Evolutionary conservation across 2,113 vertebrate genomes (phyloP), one percentile per base, ranked within the genome.

Genomic region (Brienomyrus longianalis): DNA sequence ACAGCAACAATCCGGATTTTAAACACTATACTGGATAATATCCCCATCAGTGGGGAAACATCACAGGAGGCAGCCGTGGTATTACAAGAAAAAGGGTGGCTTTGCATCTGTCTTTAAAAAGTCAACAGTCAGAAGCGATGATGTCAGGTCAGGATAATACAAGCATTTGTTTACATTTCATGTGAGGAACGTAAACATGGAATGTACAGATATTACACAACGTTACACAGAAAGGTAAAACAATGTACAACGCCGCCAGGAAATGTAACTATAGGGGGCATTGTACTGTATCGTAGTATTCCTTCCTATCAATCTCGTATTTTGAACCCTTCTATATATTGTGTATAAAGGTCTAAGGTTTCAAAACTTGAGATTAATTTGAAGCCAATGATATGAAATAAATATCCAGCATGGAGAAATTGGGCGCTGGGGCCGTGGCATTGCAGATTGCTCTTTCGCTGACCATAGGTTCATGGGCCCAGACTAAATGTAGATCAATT

Each of bases 401-500:
- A 52, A 11, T 43, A 35, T n/a, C 66, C 19, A 56, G 6, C 45
- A 83, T 8, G 27, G 13, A 54, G 48, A 10, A 39, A 23, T 8
- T 45, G 51, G 23, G 10, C 66, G 19, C 9, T 74, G 23, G 11
- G 54, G 74, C 70, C 23, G 3, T 39, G 10, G 80, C 13, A 23
- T 54, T 89, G 11, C 80, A 48, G 27, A 47, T 84, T 48, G 89
- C 21, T 59, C 77, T 62, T 89, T 56, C 62, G 89, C 89, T 89
- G 89, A 89, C 89, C 89, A 77, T 27, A 59, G 48, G 77, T 89
- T 52, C 50, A n/a, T 66, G 31, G 27, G 90, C 90, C 11, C 47
- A n/a, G 94, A 95, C 95, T 95, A 97, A 97, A 95, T 96, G 95
- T 96, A 92, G 97, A 98, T 99, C 98, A 98, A 99, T 99, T 99